A percentile compares a stretch with the other conserved stretches of the same genome.
Conservation (phyloP, 2,113 vertebrate species). For the Laterallus jamaicensis region DNA sequence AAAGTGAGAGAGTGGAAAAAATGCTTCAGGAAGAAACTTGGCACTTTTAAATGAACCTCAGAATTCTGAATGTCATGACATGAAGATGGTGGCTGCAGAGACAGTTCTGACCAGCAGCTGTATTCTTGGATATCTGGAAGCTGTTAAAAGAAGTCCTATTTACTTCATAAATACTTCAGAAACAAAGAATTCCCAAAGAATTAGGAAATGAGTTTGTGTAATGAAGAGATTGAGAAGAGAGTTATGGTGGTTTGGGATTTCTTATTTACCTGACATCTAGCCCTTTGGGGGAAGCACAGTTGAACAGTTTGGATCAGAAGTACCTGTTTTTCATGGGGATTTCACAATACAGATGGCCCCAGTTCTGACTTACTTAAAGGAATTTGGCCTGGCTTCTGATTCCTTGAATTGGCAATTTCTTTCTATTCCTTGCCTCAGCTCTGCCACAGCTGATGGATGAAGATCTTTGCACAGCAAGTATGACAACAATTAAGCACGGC, state of each 20-base stretch:
- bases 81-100: background rate
- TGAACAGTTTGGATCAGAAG: background rate
- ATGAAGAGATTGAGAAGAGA: background rate
- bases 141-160: background rate
- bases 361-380: background rate
- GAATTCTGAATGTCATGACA: background rate
- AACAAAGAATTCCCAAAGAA: background rate
- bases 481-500: background rate
- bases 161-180: background rate
- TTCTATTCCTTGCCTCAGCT: background rate
- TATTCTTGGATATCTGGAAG: background rate
- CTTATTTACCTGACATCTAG: background rate
- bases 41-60: background rate
- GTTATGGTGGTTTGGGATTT: no score
- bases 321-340: background rate
- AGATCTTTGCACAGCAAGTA: background rate
- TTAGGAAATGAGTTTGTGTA: background rate
- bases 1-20: background rate
- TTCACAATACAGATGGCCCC: background rate
- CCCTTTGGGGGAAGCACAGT: background rate
- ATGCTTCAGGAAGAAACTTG: background rate
- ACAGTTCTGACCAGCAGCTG: background rate
- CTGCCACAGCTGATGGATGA: background rate
- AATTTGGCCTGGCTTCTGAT: background rate
- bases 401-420: background rate